Conservation (phyloP, 1,140 invertebrate species). For the Heterodera schachtii region DNA sequence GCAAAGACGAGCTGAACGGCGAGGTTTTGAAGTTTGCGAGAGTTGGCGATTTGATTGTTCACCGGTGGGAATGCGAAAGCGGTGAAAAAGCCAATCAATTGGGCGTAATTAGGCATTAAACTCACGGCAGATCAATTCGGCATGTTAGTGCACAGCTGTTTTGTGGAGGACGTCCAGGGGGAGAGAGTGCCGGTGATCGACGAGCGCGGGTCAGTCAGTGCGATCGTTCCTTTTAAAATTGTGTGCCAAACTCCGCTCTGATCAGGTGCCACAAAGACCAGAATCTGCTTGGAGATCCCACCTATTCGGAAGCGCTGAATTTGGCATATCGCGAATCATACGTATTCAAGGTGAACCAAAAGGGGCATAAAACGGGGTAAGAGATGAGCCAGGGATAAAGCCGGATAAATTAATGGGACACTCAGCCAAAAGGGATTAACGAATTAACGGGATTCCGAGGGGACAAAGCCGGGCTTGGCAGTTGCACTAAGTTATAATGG, state of each 20-base stretch:
- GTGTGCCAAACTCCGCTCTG: conserved; percentile 17
- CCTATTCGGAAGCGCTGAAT: conserved; percentile 62
- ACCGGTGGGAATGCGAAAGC: conserved; percentile 63
- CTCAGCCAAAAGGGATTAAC: too few species aligned
- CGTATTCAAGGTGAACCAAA: conserved; percentile 54
- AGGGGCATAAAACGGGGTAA: too few species aligned
- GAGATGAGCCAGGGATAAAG: too few species aligned
- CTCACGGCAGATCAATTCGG: conserved; percentile 46
- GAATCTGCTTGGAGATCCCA: conserved; percentile 60
- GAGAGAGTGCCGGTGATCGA: conserved; percentile 59
- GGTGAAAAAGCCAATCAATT: conserved; percentile 36
- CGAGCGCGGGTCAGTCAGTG: conserved; percentile 52
- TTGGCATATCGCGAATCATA: conserved; percentile 64
- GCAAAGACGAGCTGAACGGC: conserved; percentile 64
- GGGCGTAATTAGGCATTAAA: not conserved
- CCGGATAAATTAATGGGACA: too few species aligned
- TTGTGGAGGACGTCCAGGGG: conserved; percentile 64
- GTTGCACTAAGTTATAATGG: too few species aligned
- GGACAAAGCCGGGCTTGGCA: too few species aligned
- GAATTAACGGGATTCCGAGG: too few species aligned
- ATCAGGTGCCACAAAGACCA: conserved; percentile 57
- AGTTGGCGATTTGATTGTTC: conserved; percentile 63
- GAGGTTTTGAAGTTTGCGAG: conserved; percentile 57
- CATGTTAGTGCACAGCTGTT: conserved; percentile 61
- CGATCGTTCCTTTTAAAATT: not conserved